Evolutionary conservation across 2,888 invertebrate genomes (phyloP).

Genomic region (Tenthredo livida): DNA sequence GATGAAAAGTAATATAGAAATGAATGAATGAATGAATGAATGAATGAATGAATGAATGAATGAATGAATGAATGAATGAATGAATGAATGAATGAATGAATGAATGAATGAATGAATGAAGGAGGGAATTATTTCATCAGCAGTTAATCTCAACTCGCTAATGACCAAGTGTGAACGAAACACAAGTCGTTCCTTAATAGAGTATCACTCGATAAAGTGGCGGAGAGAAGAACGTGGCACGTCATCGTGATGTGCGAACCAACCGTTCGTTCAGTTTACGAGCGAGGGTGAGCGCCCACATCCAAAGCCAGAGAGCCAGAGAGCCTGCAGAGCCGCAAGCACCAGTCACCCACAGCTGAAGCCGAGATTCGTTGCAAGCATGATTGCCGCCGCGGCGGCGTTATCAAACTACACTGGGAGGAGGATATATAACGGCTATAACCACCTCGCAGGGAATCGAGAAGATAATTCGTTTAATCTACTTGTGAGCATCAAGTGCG

Average conservation of each 20-base stretch:
- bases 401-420: conserved; percentile 15
- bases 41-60: not conserved
- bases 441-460: conserved; percentile 23
- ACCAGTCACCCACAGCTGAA: conserved; percentile 9
- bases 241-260: not conserved
- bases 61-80: not conserved
- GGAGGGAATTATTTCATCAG: not conserved
- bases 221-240: not conserved
- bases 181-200: not conserved
- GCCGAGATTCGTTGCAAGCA: conserved; percentile 13
- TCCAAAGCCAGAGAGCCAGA: not conserved
- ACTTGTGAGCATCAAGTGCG: conserved; percentile 3
- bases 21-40: not conserved
- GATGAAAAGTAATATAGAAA: not conserved
- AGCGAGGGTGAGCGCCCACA: not conserved
- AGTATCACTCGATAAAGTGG: conserved; percentile 3
- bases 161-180: not conserved
- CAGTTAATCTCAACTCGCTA: not conserved
- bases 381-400: not conserved
- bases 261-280: not conserved
- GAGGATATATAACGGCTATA: not conserved
- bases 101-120: too few relatives aligned
- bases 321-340: not conserved
- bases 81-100: not conserved
- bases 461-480: conserved; percentile 59